These are phyloP conservation scores for Aleiodes leptofemur DNA, from an alignment of 2,888 invertebrate species.

Conservation along the genomic window DNA sequence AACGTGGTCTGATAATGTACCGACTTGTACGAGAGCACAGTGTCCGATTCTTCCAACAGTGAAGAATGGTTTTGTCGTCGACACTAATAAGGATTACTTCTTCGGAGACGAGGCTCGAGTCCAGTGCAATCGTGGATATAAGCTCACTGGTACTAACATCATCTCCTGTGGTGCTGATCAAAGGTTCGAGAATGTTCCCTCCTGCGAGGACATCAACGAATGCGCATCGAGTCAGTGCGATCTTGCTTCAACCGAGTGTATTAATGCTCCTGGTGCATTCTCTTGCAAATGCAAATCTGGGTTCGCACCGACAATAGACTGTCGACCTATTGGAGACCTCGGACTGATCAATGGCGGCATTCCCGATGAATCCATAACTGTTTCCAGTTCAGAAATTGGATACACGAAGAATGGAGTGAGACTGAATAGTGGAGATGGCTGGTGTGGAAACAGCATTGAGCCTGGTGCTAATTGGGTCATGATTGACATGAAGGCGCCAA, in stretches of 20 bases:
- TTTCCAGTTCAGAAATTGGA: conserved; percentile 88
- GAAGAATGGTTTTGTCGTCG: conserved; percentile 91
- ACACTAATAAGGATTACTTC: conserved; percentile 85
- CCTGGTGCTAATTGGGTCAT: conserved; percentile 93
- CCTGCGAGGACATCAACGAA: conserved; percentile 94
- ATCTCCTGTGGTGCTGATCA: conserved; percentile 91
- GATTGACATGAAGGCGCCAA: conserved; percentile 91
- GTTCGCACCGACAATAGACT: conserved; percentile 90
- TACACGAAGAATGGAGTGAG: conserved; percentile 90
- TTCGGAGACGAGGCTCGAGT: conserved; percentile 94
- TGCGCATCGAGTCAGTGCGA: conserved; percentile 93
- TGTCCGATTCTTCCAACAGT: conserved; percentile 88
- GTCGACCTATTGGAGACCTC: conserved; percentile 92
- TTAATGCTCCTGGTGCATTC: conserved; percentile 92
- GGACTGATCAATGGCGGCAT: conserved; percentile 92
- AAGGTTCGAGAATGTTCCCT: conserved; percentile 88
- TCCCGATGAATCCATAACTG: conserved; percentile 91
- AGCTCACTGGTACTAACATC: conserved; percentile 88
- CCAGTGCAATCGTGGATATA: conserved; percentile 93
- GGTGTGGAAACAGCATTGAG: conserved; percentile 92
- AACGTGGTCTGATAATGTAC: conserved; percentile 95
- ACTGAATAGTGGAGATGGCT: conserved; percentile 88
- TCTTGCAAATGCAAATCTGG: conserved; percentile 91
- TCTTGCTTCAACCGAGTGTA: conserved; percentile 91
- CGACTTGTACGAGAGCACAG: conserved; percentile 86